Evolutionary conservation across 1,140 invertebrate genomes (phyloP), one percentile per base, ranked within the genome.

Genomic region (Hylyphantes graminicola): DNA sequence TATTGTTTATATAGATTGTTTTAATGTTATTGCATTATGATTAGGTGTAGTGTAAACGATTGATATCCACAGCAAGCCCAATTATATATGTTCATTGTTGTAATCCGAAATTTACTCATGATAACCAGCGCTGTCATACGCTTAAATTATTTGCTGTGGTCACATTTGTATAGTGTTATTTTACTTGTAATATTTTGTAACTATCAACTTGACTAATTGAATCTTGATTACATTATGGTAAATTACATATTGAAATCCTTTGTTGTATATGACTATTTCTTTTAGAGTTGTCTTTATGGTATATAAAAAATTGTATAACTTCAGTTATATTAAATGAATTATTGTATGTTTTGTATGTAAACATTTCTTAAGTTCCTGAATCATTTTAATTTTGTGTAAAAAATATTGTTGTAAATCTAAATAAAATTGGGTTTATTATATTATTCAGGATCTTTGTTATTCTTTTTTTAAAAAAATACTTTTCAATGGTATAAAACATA

Each of bases 1-100:
- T 72, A 61, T 80, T 80, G 78, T 83, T 83, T 83, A 72, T 83
- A 83, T 83, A 83, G 70, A 64, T 83, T 72, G 75, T 83, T 83
- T 83, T 83, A 74, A 83, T 75, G 80, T 83, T 83, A 73, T 75
- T 74, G 72, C 80, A 83, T 83, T 61, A 55, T 48, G 59, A 57
- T 5, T 74, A 65, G 35, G 35, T 19, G 15, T 67, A 65, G 72
- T 83, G 65, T 80, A 70, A 63, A 81, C 63, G 51, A 65, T 17
- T 7, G 12, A 57, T n/a, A 7, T 64, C 80, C 70, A 73, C 68
- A 63, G 67, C 59, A 59, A 35, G 35, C 35, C 57, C 19, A 64
- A 53, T 73, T 57, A 73, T 68, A 64, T 80, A 19, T 81, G 67
- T 48, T 81, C 50, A 72, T 81, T 59, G 54, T 81, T 68, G 67